These are phyloP conservation scores for Galbula dea DNA, from an alignment of 2,113 vertebrate species.

Conservation along the genomic window DNA sequence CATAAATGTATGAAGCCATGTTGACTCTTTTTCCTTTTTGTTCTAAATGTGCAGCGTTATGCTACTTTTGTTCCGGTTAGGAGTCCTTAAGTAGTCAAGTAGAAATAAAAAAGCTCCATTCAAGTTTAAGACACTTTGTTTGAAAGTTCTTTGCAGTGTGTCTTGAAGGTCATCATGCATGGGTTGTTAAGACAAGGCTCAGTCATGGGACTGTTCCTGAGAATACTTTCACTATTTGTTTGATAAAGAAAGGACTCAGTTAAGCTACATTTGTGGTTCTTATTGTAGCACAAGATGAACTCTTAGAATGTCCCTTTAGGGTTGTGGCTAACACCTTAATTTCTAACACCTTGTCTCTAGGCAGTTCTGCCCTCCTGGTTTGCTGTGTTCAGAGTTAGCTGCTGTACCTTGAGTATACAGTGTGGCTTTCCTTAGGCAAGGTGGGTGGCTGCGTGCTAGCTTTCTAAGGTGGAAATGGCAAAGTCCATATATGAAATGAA, in stretches of 20 bases:
- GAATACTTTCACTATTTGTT: constrained; percentile 31
- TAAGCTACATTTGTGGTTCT: not conserved
- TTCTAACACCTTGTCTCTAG: not conserved
- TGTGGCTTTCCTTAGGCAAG: not conserved
- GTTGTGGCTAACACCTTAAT: not conserved
- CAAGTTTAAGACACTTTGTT: constrained; percentile 32
- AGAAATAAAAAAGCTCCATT: constrained; percentile 37
- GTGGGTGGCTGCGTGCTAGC: not conserved
- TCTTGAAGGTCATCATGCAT: constrained; percentile 49
- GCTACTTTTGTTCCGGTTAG: not conserved
- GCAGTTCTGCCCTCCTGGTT: not conserved
- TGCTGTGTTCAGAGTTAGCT: not conserved
- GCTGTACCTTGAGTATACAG: not conserved
- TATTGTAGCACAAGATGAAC: not conserved
- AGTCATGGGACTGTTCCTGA: constrained; percentile 52
- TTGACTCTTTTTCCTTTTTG: not conserved
- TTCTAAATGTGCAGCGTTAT: not conserved
- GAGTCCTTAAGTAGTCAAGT: not conserved
- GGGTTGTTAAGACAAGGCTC: constrained; percentile 43
- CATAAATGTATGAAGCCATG: not conserved
- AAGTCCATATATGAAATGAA: not conserved
- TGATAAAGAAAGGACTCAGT: constrained; percentile 42
- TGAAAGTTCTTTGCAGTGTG: not conserved
- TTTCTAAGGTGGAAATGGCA: not conserved
- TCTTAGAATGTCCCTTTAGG: not conserved